Evolutionary conservation across 2,113 vertebrate species (phyloP), one percentile per base, ranked within the genome.

Genomic region (Callionymus lyra): DNA sequence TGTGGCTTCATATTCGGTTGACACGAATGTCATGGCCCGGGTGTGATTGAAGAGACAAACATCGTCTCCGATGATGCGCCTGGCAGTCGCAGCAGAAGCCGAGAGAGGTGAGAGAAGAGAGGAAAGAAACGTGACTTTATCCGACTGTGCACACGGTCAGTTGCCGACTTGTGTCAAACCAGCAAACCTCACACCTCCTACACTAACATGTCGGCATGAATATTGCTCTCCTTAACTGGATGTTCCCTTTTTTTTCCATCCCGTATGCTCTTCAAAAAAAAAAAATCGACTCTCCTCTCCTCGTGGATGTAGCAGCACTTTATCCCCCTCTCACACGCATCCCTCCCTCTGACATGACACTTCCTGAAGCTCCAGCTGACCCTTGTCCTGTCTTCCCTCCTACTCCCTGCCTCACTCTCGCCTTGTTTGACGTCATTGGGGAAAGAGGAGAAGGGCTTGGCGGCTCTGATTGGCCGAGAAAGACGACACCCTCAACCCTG

Each of bases 401-500:
- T 32, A 36, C 14, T 16, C 45, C 47, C 37, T n/a, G 27, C 49
- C 49, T 35, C 33, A 18, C 33, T 38, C 42, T 44, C 50, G 37
- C 31, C 39, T 34, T 40, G 18, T 17, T 39, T 74, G 68, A 70
- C 21, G 18, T 70, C 65, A 72, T 43, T 39, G 44, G 34, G 52
- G 31, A 48, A 37, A 37, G 21, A 44, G 15, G 35, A 62, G 33
- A 36, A 40, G 9, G 40, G 32, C 33, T 47, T 13, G 9, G 33
- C 39, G 9, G 27, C 51, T 41, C 35, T 62, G 61, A 79, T 76
- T 81, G 75, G 78, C 36, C 10, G 15, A 31, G 16, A 27, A 35
- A 44, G 70, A 53, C 63, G 49, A 68, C 70, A 17, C 66, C 68
- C 73, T 59, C 65, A 39, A 49, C 61, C 11, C 9, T 31, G 45